Evolutionary conservation across 2,888 invertebrate species (phyloP).

Genomic region (Phortica okadai): DNA sequence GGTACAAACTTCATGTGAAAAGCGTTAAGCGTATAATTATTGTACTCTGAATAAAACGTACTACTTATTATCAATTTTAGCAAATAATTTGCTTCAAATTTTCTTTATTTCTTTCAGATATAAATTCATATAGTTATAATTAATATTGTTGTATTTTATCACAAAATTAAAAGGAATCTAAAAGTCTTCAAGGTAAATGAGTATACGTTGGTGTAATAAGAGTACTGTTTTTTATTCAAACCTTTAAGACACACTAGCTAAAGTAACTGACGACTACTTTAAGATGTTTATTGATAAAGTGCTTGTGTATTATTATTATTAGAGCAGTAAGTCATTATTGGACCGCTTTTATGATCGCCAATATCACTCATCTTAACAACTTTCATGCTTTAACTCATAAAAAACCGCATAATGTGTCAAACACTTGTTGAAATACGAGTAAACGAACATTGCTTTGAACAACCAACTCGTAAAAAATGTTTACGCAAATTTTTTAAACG

Average conservation of each 20-base stretch:
- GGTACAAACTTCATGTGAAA: background rate
- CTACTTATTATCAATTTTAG: background rate
- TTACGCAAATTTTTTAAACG: constrained; percentile 59
- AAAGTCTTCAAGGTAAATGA: too few relatives aligned
- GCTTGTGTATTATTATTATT: background rate
- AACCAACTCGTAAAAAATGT: constrained; percentile 11
- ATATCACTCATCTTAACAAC: constrained; percentile 18
- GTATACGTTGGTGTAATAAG: too few relatives aligned
- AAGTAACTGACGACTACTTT: background rate
- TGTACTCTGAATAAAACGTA: too few relatives aligned
- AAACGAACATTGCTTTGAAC: background rate
- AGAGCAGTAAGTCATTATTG: background rate
- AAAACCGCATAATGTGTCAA: constrained; percentile 55
- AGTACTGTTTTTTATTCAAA: too few relatives aligned
- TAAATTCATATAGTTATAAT: constrained; percentile 28
- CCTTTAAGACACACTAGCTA: too few relatives aligned
- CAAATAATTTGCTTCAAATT: background rate
- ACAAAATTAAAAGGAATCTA: too few relatives aligned
- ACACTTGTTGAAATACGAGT: constrained; percentile 60
- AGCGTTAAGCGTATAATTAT: too few relatives aligned
- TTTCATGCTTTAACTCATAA: constrained; percentile 52
- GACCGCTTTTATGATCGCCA: background rate
- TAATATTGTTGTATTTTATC: background rate
- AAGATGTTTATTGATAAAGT: background rate
- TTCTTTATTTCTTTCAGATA: constrained; percentile 5